Percentiles rank a stretch among this genome's conserved stretches.
Conservation (phyloP, 2,797 vertebrate genomes). For the Ctenopoma kingsleyae region DNA sequence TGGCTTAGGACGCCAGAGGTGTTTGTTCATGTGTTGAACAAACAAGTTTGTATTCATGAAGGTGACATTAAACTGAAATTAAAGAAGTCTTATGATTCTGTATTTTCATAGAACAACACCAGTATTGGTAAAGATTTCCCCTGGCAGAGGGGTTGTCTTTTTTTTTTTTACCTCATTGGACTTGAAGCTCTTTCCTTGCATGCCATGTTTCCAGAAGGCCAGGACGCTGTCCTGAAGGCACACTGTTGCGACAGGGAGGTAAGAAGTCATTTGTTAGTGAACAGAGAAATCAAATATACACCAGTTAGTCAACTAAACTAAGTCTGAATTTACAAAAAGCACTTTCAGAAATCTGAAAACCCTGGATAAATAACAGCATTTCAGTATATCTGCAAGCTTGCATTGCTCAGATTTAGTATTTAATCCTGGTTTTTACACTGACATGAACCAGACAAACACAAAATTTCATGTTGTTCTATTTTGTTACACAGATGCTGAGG, state of each 20-base stretch:
- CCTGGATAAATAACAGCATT: not conserved
- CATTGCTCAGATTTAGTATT: too few relatives aligned
- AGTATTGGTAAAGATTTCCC: not conserved
- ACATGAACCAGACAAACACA: not conserved
- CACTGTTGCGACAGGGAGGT: slow-evolving; percentile 81
- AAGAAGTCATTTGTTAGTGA: slow-evolving; percentile 10
- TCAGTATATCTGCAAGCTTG: not conserved
- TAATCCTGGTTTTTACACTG: not conserved
- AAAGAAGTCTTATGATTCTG: too few relatives aligned
- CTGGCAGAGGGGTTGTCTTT: not conserved
- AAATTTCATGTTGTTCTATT: too few relatives aligned
- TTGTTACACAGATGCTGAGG: not conserved
- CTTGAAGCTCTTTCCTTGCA: slow-evolving; percentile 99
- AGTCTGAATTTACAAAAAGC: not conserved
- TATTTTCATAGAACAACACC: too few relatives aligned
- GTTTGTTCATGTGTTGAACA: slow-evolving; percentile 38
- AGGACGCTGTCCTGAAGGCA: slow-evolving; percentile 98
- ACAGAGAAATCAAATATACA: slow-evolving; percentile 23
- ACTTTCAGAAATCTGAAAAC: not conserved
- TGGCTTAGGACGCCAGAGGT: too few relatives aligned
- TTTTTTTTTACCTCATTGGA: slow-evolving; percentile 92
- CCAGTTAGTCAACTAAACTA: not conserved
- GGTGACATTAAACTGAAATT: slow-evolving; percentile 9
- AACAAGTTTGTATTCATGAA: slow-evolving; percentile 27
- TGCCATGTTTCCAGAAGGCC: slow-evolving; percentile 99